A percentile compares a stretch with the other conserved stretches of the same genome.
phyloP scores from a whole-genome alignment of 1,140 invertebrate species.

The Aphidius gifuensis region DNA sequence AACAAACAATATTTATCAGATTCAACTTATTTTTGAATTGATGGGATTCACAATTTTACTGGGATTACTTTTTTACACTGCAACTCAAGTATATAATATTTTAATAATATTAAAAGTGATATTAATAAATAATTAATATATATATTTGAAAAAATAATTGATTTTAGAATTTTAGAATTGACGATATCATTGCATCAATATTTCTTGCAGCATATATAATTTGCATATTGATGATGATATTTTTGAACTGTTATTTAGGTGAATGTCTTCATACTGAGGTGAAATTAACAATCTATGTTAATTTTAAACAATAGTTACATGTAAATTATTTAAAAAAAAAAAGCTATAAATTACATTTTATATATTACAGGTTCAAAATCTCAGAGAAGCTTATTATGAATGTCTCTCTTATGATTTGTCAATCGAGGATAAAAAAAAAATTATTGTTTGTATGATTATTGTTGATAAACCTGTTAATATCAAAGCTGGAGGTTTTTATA shows the following conservation, averaged over 20 bases:
- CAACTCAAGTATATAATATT: too few species aligned
- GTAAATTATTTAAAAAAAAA: too few species aligned
- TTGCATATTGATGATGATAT: background rate
- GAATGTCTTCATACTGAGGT: background rate
- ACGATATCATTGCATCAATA: background rate
- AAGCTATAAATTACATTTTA: too few species aligned
- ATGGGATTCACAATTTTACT: background rate
- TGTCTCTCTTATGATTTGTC: conserved; percentile 18
- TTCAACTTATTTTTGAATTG: background rate
- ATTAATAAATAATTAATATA: too few species aligned
- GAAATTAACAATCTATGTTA: background rate
- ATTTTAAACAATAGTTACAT: background rate
- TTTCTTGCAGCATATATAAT: background rate
- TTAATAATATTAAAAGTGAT: too few species aligned
- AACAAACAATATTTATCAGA: background rate
- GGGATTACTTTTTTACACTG: background rate
- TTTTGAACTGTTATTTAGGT: background rate
- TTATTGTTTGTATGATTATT: conserved; percentile 17
- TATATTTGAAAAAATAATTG: background rate
- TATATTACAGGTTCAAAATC: background rate
- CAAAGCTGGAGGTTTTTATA: conserved; percentile 16
- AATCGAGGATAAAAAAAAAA: background rate
- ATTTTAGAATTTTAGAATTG: background rate
- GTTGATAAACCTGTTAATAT: conserved; percentile 13
- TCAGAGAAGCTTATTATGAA: conserved; percentile 16